Base-by-base conservation (phyloP, 2,888 invertebrate species). In the Ophion slaviceki region DNA sequence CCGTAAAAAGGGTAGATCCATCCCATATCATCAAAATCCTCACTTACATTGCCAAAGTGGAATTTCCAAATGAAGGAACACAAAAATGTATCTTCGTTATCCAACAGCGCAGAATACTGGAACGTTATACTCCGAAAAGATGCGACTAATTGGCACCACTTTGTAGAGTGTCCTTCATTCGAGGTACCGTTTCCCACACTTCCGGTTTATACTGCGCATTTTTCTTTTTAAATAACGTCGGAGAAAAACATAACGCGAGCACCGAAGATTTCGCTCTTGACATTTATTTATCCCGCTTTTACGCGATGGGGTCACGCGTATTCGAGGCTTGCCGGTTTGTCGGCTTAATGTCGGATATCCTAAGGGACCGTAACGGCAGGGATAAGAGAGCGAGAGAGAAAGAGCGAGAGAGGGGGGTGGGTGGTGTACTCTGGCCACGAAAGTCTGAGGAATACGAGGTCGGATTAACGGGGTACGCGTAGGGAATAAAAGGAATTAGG, bases 401-500 rank as follows among this genome's bases (percentile, higher is more conserved):
- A 20, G 61, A 6, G 75, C 83, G 87, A 82, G 45, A 47, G 83
- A 68, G 75, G 75, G 88, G 87, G 86, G 81, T 84, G 87, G 84
- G 86, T 32, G 7, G 68, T 75, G 62, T 72, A 74, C 57, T 81
- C 62, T 70, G 28, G 67, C 81, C 62, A n/a, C 83, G 82, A 59
- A 59, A 78, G 82, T 82, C 75, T 71, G 82, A 80, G 80, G 67
- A 87, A 86, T 86, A 86, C 85, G 87, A 87, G 83, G 83, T 74
- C 68, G 89, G 89, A 90, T 90, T 90, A 89, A 89, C 88, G 85
- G 88, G 87, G 88, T 87, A 88, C 88, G 89, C 87, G 87, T 83
- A 85, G 88, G 89, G 88, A 88, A 89, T 89, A 88, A 89, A 88
- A 88, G 88, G 88, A 88, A 88, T 88, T 89, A 88, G 82, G 84